Base-by-base conservation (phyloP, 2,888 invertebrate genomes). In the Standfussiana lucernea region DNA sequence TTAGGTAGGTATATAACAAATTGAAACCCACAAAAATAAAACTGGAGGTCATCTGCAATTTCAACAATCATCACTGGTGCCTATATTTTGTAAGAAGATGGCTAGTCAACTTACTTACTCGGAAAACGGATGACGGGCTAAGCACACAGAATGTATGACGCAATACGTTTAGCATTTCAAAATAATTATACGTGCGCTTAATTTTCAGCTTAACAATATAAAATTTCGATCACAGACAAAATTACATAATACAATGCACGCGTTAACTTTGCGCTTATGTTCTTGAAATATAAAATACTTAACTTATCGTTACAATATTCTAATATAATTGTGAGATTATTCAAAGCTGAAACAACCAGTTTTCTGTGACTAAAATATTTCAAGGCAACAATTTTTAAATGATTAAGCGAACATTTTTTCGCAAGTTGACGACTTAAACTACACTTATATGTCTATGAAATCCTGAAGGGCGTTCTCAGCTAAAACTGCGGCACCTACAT, bases 171-270 rank as follows among this genome's bases (percentile, higher is more conserved):
- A 90, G 88, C 86, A 85, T 89, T 86, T 80, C 77, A 87, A 91
- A 91, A 90, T 85, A 88, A 89, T 90, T 79, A 89, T 88, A 89
- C 91, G 94, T 94, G 94, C 94, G 93, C 91, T 94, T 93, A 86
- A 92, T 89, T 91, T 92, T 92, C 95, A 94, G 95, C 96, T 95
- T 96, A 96, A 94, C 93, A 94, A 95, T 96, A 96, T 95, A 95
- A 95, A 94, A 95, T 95, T 95, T 96, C 91, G 95, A 96, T 96
- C 96, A 96, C 96, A 96, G 96, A 96, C 95, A 96, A 95, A 96
- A 96, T 96, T 95, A 96, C 95, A 95, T 93, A 94, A 93, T 93
- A 95, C 93, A 92, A 94, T 93, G 92, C 91, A 94, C 94, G 93
- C 94, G 88, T 92, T 92, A 92, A 92, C 90, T 92, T 93, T 93